Evolutionary conservation across 2,113 vertebrate species (phyloP).

Genomic region (Suncus etruscus): DNA sequence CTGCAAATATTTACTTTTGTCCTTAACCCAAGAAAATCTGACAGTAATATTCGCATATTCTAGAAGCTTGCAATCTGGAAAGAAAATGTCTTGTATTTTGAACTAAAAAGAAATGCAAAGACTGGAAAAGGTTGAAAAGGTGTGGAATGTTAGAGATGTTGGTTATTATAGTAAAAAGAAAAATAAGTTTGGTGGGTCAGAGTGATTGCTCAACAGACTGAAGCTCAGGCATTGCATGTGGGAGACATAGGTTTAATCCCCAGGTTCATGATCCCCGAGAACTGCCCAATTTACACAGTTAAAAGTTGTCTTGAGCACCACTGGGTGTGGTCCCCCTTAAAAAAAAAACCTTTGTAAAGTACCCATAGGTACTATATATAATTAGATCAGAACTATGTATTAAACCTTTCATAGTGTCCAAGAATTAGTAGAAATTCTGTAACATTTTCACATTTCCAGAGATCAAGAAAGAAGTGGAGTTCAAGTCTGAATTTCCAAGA

Average conservation of each 20-base stretch:
- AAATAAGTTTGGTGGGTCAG: not conserved
- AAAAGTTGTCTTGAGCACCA: too few species aligned
- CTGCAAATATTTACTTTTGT: constrained; percentile 70
- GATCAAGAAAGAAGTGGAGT: not conserved
- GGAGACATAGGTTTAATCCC: too few species aligned
- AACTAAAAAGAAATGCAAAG: constrained; percentile 34
- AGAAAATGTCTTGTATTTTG: constrained; percentile 58
- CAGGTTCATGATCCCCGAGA: too few species aligned
- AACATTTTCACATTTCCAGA: not conserved
- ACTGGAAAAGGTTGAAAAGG: constrained; percentile 29
- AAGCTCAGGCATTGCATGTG: too few species aligned
- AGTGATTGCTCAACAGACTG: not conserved
- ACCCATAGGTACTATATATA: not conserved
- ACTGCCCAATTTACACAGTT: too few species aligned
- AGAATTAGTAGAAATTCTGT: constrained; percentile 9
- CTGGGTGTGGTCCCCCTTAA: too few species aligned
- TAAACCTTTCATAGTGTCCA: not conserved
- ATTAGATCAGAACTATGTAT: not conserved
- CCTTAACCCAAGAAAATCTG: constrained; percentile 17
- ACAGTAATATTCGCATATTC: constrained; percentile 36
- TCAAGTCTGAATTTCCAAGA: not conserved
- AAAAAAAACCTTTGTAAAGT: not conserved
- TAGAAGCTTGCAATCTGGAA: constrained; percentile 27
- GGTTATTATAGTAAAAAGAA: not conserved
- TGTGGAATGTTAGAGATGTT: not conserved